Percentiles rank a stretch among this genome's conserved stretches.
Conservation (phyloP, 2,113 vertebrate species). For the Phyllopteryx taeniolatus region DNA sequence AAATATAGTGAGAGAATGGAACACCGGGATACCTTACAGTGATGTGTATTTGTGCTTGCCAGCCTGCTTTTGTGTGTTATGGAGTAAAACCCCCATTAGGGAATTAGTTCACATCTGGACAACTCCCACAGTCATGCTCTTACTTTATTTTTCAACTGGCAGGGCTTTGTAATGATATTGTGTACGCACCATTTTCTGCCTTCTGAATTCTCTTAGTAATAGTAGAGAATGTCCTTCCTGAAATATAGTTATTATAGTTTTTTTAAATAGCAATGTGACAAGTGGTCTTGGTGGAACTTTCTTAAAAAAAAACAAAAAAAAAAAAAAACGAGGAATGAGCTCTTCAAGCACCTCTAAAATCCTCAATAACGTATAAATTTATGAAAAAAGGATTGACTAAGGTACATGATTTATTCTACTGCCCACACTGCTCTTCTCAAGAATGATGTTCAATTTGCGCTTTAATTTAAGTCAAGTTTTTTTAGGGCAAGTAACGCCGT, state of each 20-base stretch:
- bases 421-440: too few species aligned
- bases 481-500: too few species aligned
- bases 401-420: too few species aligned
- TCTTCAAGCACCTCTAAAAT: too few species aligned
- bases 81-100: slow-evolving; percentile 47
- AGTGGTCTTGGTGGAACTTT: too few species aligned
- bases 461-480: too few species aligned
- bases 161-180: slow-evolving; percentile 15
- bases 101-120: slow-evolving; percentile 65
- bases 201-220: neutral
- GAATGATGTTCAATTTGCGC: too few species aligned
- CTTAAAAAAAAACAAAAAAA: too few species aligned
- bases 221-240: neutral
- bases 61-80: slow-evolving; percentile 15
- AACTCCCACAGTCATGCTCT: slow-evolving; percentile 13
- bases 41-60: slow-evolving; percentile 3
- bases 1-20: slow-evolving; percentile 5
- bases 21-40: slow-evolving; percentile 8
- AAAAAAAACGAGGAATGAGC: too few species aligned
- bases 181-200: neutral
- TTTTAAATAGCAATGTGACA: too few species aligned
- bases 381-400: too few species aligned
- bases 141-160: slow-evolving; percentile 20
- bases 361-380: too few species aligned
- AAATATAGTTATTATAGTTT: neutral